Evolutionary conservation across 2,888 invertebrate genomes (phyloP).

Genomic region (Synanthedon vespiformis): DNA sequence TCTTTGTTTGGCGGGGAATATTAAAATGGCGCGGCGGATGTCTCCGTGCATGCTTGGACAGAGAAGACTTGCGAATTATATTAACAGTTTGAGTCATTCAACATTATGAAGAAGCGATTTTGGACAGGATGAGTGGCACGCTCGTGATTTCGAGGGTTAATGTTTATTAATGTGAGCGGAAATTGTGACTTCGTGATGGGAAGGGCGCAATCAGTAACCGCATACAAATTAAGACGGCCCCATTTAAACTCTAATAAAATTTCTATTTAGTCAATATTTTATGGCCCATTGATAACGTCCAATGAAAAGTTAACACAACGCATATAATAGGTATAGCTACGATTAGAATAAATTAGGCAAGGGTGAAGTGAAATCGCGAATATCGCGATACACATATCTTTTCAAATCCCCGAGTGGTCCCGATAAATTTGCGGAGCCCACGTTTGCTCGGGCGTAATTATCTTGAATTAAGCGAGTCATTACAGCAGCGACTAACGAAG

Average conservation of each 20-base stretch:
- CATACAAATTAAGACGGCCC: conserved; percentile 46
- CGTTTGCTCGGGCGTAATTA: conserved; percentile 53
- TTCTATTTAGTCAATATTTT: conserved; percentile 38
- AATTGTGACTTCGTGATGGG: conserved; percentile 61
- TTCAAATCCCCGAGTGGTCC: conserved; percentile 25
- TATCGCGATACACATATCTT: conserved; percentile 13
- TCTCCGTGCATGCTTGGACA: conserved; percentile 20
- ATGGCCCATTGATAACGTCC: conserved; percentile 32
- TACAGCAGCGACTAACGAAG: conserved; percentile 55
- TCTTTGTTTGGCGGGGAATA: conserved; percentile 47
- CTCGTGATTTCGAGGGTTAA: conserved; percentile 52
- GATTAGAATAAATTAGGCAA: conserved; percentile 25
- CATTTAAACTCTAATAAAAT: conserved; percentile 51
- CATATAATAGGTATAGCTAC: neutral
- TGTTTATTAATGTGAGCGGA: conserved; percentile 56
- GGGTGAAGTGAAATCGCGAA: conserved; percentile 16
- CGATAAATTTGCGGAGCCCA: conserved; percentile 45
- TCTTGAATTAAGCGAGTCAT: conserved; percentile 62
- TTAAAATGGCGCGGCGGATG: conserved; percentile 41
- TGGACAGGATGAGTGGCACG: conserved; percentile 55
- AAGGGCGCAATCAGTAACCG: conserved; percentile 38
- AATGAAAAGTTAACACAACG: conserved; percentile 26
- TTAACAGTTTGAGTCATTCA: conserved; percentile 46
- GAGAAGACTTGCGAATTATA: conserved; percentile 37
- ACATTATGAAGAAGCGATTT: conserved; percentile 60